These are phyloP conservation scores for Megaceryle alcyon DNA, from an alignment of 2,797 vertebrate genomes.

Conservation along the genomic window DNA sequence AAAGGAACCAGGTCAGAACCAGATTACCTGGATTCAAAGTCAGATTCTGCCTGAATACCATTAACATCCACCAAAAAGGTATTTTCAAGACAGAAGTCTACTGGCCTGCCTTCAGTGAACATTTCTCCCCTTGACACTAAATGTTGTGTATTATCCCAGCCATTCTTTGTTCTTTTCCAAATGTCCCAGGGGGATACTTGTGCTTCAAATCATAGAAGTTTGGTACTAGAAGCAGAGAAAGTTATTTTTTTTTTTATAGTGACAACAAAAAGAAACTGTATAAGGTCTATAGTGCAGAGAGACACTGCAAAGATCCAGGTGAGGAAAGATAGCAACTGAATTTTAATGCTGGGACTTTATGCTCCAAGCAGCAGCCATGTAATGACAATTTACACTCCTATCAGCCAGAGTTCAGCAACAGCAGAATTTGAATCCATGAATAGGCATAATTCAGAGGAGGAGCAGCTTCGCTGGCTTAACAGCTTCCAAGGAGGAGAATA, in stretches of 20 bases:
- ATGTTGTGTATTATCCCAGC: not conserved
- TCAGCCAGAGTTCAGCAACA: not conserved
- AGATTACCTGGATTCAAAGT: not conserved
- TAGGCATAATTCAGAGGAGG: accelerated
- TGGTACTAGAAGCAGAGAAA: not conserved
- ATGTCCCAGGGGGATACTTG: not conserved
- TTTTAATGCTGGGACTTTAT: not conserved
- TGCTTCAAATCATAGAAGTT: not conserved
- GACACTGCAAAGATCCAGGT: not conserved
- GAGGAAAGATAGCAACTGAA: not conserved
- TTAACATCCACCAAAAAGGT: not conserved
- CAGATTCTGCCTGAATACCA: not conserved
- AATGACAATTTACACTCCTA: not conserved
- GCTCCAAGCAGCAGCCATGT: not conserved
- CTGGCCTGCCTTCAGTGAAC: not conserved
- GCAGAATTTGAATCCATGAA: not conserved
- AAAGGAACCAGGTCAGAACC: not conserved
- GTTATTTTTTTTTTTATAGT: not conserved
- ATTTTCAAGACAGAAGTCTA: not conserved
- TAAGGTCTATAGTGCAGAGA: not conserved
- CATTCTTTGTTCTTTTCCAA: not conserved
- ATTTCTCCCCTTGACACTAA: not conserved
- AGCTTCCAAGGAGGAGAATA: not conserved
- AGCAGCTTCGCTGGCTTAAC: not conserved
- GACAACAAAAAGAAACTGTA: not conserved